Conservation (phyloP, 2,113 vertebrate genomes). For the Polypterus senegalus region DNA sequence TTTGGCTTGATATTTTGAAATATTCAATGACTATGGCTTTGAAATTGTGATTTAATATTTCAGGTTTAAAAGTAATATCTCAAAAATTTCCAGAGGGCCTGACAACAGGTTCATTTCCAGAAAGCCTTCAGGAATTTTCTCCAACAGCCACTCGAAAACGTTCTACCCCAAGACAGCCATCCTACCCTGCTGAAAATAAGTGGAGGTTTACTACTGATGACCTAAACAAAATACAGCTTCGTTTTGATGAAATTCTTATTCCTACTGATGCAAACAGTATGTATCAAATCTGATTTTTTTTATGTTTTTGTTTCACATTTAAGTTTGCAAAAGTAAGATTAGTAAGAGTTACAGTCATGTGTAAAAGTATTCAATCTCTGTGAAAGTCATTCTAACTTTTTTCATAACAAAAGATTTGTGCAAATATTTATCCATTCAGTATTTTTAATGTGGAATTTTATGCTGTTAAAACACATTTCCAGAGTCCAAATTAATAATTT, state of each 20-base stretch:
- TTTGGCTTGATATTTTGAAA: too few species aligned
- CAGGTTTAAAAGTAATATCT: conserved; percentile 79
- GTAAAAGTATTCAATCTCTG: too few species aligned
- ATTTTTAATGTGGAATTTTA: too few species aligned
- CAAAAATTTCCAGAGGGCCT: conserved; percentile 82
- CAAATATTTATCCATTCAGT: too few species aligned
- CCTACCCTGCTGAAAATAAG: conserved; percentile 48
- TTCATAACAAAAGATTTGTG: too few species aligned
- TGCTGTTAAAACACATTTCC: too few species aligned
- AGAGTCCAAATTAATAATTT: too few species aligned
- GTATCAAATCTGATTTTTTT: conserved; percentile 14
- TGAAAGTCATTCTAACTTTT: too few species aligned
- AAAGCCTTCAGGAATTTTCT: conserved; percentile 39
- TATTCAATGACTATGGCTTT: background rate
- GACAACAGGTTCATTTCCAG: conserved; percentile 62
- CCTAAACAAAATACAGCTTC: conserved; percentile 60
- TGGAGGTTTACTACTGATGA: conserved; percentile 74
- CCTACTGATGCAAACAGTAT: conserved; percentile 62
- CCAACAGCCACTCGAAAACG: conserved; percentile 33
- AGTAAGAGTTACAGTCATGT: too few species aligned
- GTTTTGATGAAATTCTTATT: conserved; percentile 59
- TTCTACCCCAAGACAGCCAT: conserved; percentile 12
- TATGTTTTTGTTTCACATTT: too few species aligned
- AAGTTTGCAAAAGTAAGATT: too few species aligned
- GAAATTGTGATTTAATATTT: background rate